Evolutionary conservation across 2,113 vertebrate genomes (phyloP).

Genomic region (Aegithalos caudatus): DNA sequence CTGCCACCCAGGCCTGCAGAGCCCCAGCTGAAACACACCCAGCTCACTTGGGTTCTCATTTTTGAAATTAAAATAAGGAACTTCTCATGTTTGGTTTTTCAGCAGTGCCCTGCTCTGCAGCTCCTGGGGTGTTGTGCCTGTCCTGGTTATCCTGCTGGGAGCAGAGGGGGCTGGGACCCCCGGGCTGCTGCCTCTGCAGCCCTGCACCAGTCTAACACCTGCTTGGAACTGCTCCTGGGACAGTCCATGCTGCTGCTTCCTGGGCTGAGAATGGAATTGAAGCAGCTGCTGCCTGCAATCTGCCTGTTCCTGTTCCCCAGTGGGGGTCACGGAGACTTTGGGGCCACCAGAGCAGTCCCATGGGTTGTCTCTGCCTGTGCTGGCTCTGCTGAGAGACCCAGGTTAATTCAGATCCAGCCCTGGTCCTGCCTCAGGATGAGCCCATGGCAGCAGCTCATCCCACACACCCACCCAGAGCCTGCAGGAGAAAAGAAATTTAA

Average conservation of each 20-base stretch:
- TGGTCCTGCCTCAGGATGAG: fast-evolving
- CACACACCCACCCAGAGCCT: neutral
- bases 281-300: neutral
- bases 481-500: neutral
- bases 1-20: neutral
- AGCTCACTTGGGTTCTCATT: fast-evolving
- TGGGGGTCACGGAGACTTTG: fast-evolving
- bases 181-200: fast-evolving
- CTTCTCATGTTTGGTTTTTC: neutral
- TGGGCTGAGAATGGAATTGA: neutral
- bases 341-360: neutral
- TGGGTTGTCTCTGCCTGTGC: neutral
- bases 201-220: no score
- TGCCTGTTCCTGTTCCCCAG: neutral
- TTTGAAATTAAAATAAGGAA: fast-evolving
- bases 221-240: neutral
- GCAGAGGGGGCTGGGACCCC: fast-evolving
- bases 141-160: neutral
- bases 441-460: neutral
- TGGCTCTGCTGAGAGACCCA: neutral
- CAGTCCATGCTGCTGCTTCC: neutral
- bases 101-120: neutral
- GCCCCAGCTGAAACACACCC: neutral
- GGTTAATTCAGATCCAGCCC: neutral
- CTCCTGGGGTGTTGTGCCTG: fast-evolving